Conservation (phyloP, 2,797 vertebrate genomes). For the Danionella dracula region DNA sequence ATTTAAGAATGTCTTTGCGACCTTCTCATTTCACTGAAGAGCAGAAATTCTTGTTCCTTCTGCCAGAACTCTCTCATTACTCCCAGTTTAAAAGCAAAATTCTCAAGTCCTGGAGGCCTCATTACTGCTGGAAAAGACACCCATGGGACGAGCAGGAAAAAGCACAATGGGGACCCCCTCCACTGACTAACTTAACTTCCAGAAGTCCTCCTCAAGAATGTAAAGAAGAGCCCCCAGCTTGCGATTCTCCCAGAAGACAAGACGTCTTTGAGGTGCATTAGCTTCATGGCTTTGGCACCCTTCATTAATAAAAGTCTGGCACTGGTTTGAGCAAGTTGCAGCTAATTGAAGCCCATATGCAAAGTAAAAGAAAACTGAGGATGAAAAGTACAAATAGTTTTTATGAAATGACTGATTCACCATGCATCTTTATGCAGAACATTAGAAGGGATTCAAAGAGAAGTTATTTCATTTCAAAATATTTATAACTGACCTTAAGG, state of each 20-base stretch:
- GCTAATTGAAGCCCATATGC: constrained; percentile 61
- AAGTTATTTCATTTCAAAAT: constrained; percentile 55
- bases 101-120: constrained; percentile 75
- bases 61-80: constrained; percentile 75
- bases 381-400: not conserved
- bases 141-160: constrained; percentile 70
- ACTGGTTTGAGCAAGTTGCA: constrained; percentile 45
- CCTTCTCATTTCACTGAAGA: constrained; percentile 69
- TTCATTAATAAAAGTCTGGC: constrained; percentile 39
- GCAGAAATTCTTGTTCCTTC: constrained; percentile 67
- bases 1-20: constrained; percentile 69
- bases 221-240: constrained; percentile 57
- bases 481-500: constrained; percentile 71
- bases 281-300: constrained; percentile 64
- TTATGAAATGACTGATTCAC: constrained; percentile 16
- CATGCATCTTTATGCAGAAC: not conserved
- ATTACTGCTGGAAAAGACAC: constrained; percentile 78
- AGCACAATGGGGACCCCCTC: constrained; percentile 61
- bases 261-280: constrained; percentile 72
- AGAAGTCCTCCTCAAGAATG: constrained; percentile 66
- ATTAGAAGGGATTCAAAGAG: constrained; percentile 45
- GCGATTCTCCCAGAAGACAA: constrained; percentile 67
- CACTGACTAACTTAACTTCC: constrained; percentile 68
- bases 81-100: constrained; percentile 70
- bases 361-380: constrained; percentile 38